phyloP scores from a whole-genome alignment of 53 echinoderm and acorn worm species.

The Mesocentrotus franciscanus region DNA sequence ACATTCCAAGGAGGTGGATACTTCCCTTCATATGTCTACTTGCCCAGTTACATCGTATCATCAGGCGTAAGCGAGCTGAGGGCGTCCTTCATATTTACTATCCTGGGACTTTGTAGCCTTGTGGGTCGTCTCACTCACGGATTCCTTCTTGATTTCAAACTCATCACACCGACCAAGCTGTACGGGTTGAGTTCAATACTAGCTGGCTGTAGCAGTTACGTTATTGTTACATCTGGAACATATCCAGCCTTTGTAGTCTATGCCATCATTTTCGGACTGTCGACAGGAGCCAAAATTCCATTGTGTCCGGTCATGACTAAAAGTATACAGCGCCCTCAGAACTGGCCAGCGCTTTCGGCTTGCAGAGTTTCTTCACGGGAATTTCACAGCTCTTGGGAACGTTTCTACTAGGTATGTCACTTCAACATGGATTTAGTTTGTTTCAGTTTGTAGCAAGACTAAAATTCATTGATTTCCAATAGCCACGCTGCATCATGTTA shows the following conservation, averaged over 20 bases:
- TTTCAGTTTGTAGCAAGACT: too few species aligned
- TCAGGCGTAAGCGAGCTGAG: constrained; percentile 47
- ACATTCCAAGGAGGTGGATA: constrained; percentile 29
- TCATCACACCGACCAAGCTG: neutral
- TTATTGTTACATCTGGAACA: neutral
- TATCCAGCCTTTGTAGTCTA: constrained; percentile 18
- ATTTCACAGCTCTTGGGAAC: constrained; percentile 27
- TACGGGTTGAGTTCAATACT: neutral
- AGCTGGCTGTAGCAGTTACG: neutral
- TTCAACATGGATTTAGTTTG: too few species aligned
- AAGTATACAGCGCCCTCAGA: neutral
- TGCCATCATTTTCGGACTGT: constrained; percentile 1
- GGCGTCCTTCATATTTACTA: constrained; percentile 46
- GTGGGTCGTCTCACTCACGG: constrained; percentile 44
- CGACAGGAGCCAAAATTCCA: constrained; percentile 3
- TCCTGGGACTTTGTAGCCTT: constrained; percentile 29
- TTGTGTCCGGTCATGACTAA: constrained; percentile 22
- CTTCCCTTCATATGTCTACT: neutral
- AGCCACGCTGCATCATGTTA: too few species aligned
- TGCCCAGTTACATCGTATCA: constrained; percentile 33
- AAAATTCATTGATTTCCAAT: too few species aligned
- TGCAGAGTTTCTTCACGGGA: constrained; percentile 16
- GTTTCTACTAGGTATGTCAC: constrained; percentile 35
- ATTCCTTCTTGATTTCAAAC: constrained; percentile 41
- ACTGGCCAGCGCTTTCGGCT: constrained; percentile 17